Evolutionary conservation across 2,888 invertebrate species (phyloP), one percentile per base, ranked within the genome.

Genomic region (Caenorhabditis sulstoni): DNA sequence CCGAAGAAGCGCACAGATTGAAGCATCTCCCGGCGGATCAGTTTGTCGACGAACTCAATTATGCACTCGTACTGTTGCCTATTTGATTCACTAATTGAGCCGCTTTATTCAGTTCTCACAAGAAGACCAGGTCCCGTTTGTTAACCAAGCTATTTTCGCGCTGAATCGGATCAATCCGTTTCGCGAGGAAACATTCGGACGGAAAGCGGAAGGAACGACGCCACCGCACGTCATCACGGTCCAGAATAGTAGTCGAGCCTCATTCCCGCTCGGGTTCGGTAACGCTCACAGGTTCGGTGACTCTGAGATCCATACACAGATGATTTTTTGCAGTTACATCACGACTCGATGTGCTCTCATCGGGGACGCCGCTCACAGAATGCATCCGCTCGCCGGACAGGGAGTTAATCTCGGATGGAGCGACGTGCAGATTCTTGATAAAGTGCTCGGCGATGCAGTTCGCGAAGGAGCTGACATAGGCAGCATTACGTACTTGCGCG

Each of bases 371-470:
- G 93, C 93, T 11, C 93, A 93, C 87, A 93, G 96, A 83, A 93
- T 98, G 20, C 98, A 99, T 91, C 98, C 98, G 0, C 91, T 99
- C 83, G 98, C 98, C 12, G 82, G 79, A 0, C 97, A 97, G 92
- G 99, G 99, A 8, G 96, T 97, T 0, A 99, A 99, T 92, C 92
- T 99, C 52, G 99, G 99, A 1, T 96, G 98, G 91, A 95, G 96
- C 8, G 99, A 99, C 92, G 94, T 96, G 0, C 92, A 92, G 37
- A 93, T 93, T 82, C 92, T 99, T n/a, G 93, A 94, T 0, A 92
- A 93, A 57, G 90, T 93, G 14, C 91, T 99, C 16, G 93, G 94
- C 0, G 93, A 94, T 22, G 93, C 94, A 0, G 92, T 93, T 0
- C 93, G 93, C 88, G 92, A 93, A 73, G 98, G 98, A 1, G 92